Conservation (phyloP, 2,113 vertebrate genomes). For the Atractosteus spatula region DNA sequence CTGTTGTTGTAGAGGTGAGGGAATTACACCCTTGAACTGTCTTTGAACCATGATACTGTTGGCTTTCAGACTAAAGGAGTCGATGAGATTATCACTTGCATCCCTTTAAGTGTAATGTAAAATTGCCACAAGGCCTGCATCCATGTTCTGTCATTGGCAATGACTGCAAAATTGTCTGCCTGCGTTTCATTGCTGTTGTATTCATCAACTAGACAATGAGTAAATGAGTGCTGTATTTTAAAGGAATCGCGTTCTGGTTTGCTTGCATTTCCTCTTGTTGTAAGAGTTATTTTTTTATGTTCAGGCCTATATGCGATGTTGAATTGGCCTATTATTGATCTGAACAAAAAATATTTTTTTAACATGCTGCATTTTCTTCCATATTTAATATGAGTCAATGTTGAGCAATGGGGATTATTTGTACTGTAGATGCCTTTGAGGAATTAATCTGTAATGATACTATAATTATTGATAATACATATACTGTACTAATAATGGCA, state of each 20-base stretch:
- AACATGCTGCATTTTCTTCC: constrained; percentile 58
- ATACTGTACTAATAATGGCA: constrained; percentile 5
- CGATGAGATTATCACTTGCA: no score
- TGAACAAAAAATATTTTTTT: constrained; percentile 41
- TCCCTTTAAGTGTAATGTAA: no score
- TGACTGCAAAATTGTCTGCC: no score
- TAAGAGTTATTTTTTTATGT: constrained; percentile 38
- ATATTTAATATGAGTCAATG: constrained; percentile 41
- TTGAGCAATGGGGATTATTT: constrained; percentile 42
- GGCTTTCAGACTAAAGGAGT: no score
- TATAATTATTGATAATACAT: background rate
- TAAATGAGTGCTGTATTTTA: background rate
- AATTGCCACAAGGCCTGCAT: no score
- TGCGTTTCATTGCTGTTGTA: no score
- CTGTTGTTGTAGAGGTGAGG: no score
- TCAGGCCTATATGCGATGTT: constrained; percentile 38
- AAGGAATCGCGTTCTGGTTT: background rate
- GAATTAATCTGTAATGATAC: constrained; percentile 48
- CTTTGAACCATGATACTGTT: no score
- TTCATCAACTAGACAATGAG: constrained; percentile 1
- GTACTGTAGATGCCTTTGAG: constrained; percentile 54
- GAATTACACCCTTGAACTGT: no score
- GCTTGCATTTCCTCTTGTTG: constrained; percentile 29
- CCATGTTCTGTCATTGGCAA: no score
- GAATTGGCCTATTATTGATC: constrained; percentile 43